Percentiles rank a stretch among this genome's conserved stretches.
phyloP scores from a whole-genome alignment of 2,113 vertebrate genomes.

The Pluvianellus socialis region DNA sequence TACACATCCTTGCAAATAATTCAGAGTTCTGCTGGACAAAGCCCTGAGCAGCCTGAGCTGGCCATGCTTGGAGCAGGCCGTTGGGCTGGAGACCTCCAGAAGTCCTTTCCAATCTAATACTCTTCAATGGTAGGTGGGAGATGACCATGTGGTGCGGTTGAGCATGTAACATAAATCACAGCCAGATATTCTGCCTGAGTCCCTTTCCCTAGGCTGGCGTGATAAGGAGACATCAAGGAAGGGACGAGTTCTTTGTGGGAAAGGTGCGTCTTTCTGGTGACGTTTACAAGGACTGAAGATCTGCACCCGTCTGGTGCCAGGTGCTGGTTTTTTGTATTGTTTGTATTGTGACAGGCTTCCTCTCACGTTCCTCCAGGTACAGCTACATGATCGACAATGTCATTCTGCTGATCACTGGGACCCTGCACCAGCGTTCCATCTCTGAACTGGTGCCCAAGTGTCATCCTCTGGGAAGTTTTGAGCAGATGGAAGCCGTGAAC shows the following conservation, averaged over 20 bases:
- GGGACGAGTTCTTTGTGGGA: neutral
- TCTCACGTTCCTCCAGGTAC: constrained; percentile 77
- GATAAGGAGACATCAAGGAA: neutral
- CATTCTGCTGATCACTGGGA: constrained; percentile 96
- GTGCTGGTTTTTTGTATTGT: neutral
- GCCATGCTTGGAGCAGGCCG: neutral
- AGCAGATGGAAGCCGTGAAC: constrained; percentile 99
- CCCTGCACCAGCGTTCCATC: constrained; percentile 94
- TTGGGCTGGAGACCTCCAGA: neutral
- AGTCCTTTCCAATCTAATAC: neutral
- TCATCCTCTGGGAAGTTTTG: constrained; percentile 95
- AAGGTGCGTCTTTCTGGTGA: neutral
- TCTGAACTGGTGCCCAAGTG: constrained; percentile 96
- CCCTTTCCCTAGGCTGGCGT: neutral
- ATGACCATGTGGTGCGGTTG: neutral
- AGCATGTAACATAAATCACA: neutral
- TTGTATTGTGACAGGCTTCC: neutral
- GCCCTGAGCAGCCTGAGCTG: neutral
- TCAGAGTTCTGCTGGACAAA: neutral
- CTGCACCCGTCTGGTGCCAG: neutral
- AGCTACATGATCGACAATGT: constrained; percentile 99
- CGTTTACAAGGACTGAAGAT: neutral
- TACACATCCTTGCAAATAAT: neutral
- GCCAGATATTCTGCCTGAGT: neutral
- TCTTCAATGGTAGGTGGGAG: neutral